Evolutionary conservation across 2,888 invertebrate species (phyloP).

Genomic region (Zaprionus lineosus): DNA sequence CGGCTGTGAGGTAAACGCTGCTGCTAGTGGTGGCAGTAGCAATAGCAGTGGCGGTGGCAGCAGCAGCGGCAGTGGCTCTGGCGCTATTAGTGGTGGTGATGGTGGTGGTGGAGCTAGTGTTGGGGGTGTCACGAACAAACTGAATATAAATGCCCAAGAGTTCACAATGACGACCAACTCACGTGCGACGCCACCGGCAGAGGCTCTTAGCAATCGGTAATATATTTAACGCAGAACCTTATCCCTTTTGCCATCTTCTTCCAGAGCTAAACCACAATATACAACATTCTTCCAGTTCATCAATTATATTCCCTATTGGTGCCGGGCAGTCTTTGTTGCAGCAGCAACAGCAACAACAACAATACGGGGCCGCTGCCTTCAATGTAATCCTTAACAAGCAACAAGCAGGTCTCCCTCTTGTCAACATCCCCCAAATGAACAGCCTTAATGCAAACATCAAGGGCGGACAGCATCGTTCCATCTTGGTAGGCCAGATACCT

Average conservation of each 20-base stretch:
- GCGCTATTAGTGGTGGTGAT: constrained; percentile 28
- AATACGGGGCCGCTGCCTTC: constrained; percentile 77
- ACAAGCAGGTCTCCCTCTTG: constrained; percentile 82
- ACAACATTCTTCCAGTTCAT: constrained; percentile 83
- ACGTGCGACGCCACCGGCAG: constrained; percentile 64
- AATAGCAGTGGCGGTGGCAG: constrained; percentile 20
- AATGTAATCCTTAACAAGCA: constrained; percentile 79
- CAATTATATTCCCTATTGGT: constrained; percentile 78
- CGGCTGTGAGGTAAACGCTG: constrained; percentile 49
- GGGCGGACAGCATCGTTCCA: constrained; percentile 77
- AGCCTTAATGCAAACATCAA: constrained; percentile 51
- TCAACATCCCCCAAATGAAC: constrained; percentile 69
- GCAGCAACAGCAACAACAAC: constrained; percentile 83
- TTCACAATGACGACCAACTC: constrained; percentile 87
- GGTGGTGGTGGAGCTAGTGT: constrained; percentile 75
- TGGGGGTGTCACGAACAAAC: constrained; percentile 85
- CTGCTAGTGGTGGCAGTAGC: constrained; percentile 24
- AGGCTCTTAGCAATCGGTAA: constrained; percentile 78
- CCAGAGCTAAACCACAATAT: constrained; percentile 83
- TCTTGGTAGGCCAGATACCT: constrained; percentile 81
- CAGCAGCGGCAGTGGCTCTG: constrained; percentile 35
- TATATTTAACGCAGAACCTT: constrained; percentile 63
- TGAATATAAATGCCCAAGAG: constrained; percentile 95
- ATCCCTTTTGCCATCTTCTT: constrained; percentile 75
- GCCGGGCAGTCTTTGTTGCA: constrained; percentile 78